Base-by-base conservation (phyloP, 2,888 invertebrate species). In the Diaperis boleti region DNA sequence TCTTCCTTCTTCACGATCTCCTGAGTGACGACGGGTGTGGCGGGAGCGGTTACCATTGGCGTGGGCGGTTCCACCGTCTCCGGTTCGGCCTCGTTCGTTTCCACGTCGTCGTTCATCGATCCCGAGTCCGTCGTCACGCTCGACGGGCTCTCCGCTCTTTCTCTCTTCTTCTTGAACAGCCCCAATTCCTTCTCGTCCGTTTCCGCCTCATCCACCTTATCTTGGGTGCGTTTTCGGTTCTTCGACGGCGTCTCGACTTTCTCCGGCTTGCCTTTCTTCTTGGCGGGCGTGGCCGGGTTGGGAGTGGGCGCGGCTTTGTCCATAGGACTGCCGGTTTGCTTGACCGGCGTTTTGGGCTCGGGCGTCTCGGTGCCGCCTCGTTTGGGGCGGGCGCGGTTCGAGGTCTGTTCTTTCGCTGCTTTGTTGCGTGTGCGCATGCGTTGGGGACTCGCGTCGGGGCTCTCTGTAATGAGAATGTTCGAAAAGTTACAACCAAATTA, bases 401-500 rank as follows among this genome's bases (percentile, higher is more conserved):
- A 69, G 2, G 85, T 87, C 80, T 88, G 88, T 83, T 94, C 90
- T 83, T 93, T 92, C 52, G 90, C 88, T 74, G 86, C 87, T 80
- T 91, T 90, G 82, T 94, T 92, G 74, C 95, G 85, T 66, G 95
- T 95, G 79, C 94, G 88, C 91, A 94, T 94, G 81, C 94, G 89
- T 79, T 92, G 93, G 52, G 94, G 94, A 78, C 92, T 92, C 77
- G 90, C 90, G 79, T 93, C 94, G 74, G 89, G 89, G 74, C 88
- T 90, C 54, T 88, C 88, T 69, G 74, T 62, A 52, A 75, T 71
- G 7, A 49, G 7, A 8, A 1, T n/a, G n/a, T n/a, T n/a, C n/a
- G n/a, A n/a, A n/a, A n/a, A n/a, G n/a, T n/a, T n/a, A n/a, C n/a
- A n/a, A n/a, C n/a, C n/a, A n/a, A n/a, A n/a, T n/a, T n/a, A n/a